phyloP scores from a whole-genome alignment of 2,888 invertebrate genomes.

The Netelia virgata region DNA sequence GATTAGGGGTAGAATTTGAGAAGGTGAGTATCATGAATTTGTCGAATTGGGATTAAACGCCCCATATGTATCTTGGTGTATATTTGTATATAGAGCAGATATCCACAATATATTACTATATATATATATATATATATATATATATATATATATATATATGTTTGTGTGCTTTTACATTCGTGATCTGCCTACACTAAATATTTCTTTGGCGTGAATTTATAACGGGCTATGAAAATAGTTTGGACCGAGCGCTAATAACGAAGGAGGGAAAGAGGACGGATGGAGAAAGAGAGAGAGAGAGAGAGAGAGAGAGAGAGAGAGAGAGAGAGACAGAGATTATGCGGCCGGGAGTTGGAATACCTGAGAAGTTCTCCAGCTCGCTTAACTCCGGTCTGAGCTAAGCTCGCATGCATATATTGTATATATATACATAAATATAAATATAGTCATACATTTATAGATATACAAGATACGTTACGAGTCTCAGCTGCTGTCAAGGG shows the following conservation, averaged over 20 bases:
- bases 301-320: constrained; percentile 24
- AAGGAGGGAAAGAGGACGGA: neutral
- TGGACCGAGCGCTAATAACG: constrained; percentile 15
- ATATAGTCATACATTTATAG: neutral
- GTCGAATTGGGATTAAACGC: too few species aligned
- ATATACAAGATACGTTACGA: neutral
- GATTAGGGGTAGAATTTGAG: too few species aligned
- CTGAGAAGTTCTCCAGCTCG: constrained; percentile 29
- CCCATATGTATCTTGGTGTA: too few species aligned
- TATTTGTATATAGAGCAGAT: too few species aligned
- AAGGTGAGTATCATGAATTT: too few species aligned
- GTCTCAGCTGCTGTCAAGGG: constrained; percentile 28
- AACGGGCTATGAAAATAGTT: constrained; percentile 65
- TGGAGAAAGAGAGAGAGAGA: constrained; percentile 20
- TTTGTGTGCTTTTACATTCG: constrained; percentile 67
- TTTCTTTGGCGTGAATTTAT: constrained; percentile 79
- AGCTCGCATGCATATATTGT: neutral
- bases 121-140: neutral
- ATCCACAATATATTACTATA: neutral
- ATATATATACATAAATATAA: constrained; percentile 13
- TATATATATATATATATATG: neutral
- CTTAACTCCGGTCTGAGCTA: constrained; percentile 1
- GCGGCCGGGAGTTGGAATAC: constrained; percentile 31
- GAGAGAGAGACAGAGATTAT: constrained; percentile 15
- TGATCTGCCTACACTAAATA: constrained; percentile 80